Percentiles rank a stretch among this genome's conserved stretches.
These are phyloP conservation scores for Eilema depressum DNA, from an alignment of 2,888 invertebrate genomes.

Conservation along the genomic window DNA sequence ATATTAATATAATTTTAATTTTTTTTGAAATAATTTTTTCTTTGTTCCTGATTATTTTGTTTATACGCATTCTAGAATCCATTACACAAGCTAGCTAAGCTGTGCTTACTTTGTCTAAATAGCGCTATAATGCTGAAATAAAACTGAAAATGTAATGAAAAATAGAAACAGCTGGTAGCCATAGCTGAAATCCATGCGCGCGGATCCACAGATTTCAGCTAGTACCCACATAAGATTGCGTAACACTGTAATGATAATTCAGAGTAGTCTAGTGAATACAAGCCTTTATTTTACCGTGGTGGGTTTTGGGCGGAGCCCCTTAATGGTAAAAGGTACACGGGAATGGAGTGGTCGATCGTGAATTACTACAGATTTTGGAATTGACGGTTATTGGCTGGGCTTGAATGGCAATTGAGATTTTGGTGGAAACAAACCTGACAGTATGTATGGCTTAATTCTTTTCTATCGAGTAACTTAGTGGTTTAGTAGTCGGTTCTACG, in stretches of 20 bases:
- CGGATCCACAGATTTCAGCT: too few relatives aligned
- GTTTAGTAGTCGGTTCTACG: background rate
- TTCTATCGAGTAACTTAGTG: background rate
- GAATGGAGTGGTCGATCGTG: constrained; percentile 25
- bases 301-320: constrained; percentile 33
- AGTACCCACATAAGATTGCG: too few relatives aligned
- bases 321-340: constrained; percentile 22
- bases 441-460: background rate
- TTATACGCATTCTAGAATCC: too few relatives aligned
- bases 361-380: constrained; percentile 22
- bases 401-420: constrained; percentile 19
- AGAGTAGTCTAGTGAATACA: constrained; percentile 2
- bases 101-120: too few relatives aligned
- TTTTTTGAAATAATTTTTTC: too few relatives aligned
- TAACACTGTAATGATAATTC: background rate
- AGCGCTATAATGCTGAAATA: too few relatives aligned
- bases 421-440: background rate
- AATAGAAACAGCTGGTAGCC: too few relatives aligned
- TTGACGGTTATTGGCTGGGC: constrained; percentile 15
- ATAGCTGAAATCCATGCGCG: too few relatives aligned
- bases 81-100: too few relatives aligned
- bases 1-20: too few relatives aligned
- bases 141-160: too few relatives aligned
- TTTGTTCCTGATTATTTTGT: too few relatives aligned
- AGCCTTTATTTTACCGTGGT: constrained; percentile 14